phyloP scores from a whole-genome alignment of 2,888 invertebrate species.

The Ferrisia virgata region DNA sequence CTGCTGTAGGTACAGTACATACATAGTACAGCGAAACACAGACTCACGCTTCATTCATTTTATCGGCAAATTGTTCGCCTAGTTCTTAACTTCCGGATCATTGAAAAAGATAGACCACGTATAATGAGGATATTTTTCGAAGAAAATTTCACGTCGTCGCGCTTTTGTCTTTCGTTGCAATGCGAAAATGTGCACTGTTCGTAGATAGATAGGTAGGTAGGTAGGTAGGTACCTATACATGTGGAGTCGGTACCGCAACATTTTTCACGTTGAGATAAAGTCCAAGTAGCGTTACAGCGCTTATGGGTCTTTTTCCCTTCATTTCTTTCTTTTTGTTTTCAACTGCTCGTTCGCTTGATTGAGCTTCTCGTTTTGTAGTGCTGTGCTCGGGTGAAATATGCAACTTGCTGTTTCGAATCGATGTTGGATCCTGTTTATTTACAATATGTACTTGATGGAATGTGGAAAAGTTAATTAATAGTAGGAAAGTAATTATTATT shows the following conservation, averaged over 20 bases:
- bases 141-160: background rate
- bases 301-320: background rate
- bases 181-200: background rate
- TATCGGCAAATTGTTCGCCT: slow-evolving; percentile 39
- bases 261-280: slow-evolving; percentile 6
- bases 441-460: background rate
- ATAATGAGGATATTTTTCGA: slow-evolving; percentile 12
- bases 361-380: background rate
- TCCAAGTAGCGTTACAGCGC: background rate
- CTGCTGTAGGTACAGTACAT: background rate
- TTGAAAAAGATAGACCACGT: slow-evolving; percentile 41
- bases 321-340: background rate
- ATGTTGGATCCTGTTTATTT: background rate
- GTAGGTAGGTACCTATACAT: background rate
- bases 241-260: background rate
- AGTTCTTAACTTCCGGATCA: slow-evolving; percentile 42
- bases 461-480: background rate
- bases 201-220: too few relatives aligned
- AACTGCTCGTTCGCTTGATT: background rate
- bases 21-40: slow-evolving; percentile 21
- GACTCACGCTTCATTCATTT: slow-evolving; percentile 27
- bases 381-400: background rate
- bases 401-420: background rate
- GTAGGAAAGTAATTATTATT: too few relatives aligned
- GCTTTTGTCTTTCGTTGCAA: background rate